Evolutionary conservation across 2,113 vertebrate genomes (phyloP).

Genomic region (Pangasianodon gigas): DNA sequence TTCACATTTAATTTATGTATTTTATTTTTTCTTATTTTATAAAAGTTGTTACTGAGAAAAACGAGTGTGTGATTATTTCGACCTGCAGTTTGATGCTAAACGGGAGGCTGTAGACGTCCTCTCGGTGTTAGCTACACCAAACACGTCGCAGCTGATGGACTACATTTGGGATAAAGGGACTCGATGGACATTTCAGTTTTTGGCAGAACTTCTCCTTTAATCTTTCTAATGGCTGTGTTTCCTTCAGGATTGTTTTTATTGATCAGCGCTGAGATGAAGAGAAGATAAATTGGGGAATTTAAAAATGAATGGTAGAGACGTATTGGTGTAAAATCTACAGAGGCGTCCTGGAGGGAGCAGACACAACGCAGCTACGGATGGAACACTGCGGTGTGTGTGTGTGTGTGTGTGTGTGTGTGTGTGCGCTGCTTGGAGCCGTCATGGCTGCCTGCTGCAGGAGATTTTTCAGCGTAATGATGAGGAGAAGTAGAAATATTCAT

Average conservation of each 20-base stretch:
- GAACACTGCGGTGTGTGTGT: neutral
- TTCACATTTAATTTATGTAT: neutral
- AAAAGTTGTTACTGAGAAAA: neutral
- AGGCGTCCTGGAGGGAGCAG: conserved; percentile 5
- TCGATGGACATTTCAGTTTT: neutral
- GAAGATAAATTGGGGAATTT: conserved; percentile 14
- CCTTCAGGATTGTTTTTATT: conserved; percentile 29
- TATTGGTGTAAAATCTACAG: neutral
- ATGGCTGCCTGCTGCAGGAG: conserved; percentile 46
- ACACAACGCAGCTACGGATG: neutral
- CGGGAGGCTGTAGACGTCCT: neutral
- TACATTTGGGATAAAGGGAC: conserved; percentile 6
- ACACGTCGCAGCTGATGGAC: conserved; percentile 17
- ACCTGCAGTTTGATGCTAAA: neutral
- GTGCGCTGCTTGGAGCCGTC: neutral
- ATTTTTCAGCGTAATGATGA: conserved; percentile 50
- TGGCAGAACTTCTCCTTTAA: conserved; percentile 29
- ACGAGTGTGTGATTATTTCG: neutral
- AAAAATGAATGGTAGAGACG: conserved; percentile 16
- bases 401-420: conserved; percentile 6
- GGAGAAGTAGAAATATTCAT: conserved; percentile 47
- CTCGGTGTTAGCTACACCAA: neutral
- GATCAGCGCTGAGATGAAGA: conserved; percentile 19
- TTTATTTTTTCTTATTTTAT: neutral
- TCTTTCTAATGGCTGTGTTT: conserved; percentile 27